Conservation (phyloP, 2,113 vertebrate genomes). For the Apodemus speciosus region DNA sequence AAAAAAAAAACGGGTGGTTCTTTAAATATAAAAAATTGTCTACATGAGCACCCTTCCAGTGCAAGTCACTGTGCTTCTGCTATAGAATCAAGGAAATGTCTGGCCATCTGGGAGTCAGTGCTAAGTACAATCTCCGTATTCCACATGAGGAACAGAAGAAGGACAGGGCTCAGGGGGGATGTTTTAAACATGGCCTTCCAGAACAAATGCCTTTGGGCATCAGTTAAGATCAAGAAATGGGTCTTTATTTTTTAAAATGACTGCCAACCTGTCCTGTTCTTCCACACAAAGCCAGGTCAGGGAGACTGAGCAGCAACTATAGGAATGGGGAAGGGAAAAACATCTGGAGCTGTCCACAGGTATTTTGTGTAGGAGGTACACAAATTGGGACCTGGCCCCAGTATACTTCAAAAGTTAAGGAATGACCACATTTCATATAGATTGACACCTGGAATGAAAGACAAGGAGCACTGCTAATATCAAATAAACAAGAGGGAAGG, state of each 20-base stretch:
- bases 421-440: not conserved
- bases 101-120: not conserved
- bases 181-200: not conserved
- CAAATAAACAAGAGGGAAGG: not conserved
- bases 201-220: not conserved
- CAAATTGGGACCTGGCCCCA: not conserved
- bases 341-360: conserved; percentile 4
- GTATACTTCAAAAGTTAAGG: not conserved
- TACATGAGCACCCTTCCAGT: not conserved
- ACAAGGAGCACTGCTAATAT: not conserved
- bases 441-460: not conserved
- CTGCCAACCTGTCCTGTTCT: not conserved
- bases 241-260: not conserved
- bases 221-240: conserved; percentile 24
- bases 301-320: conserved; percentile 16
- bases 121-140: not conserved
- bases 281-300: not conserved
- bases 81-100: not conserved
- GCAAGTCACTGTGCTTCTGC: conserved; percentile 10
- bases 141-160: not conserved
- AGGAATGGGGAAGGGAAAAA: not conserved
- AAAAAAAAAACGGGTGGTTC: not conserved
- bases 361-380: conserved; percentile 5
- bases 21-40: not conserved
- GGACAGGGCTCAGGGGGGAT: not conserved